Evolutionary conservation across 2,888 invertebrate species (phyloP).

Genomic region (Chrysolina haemoptera): DNA sequence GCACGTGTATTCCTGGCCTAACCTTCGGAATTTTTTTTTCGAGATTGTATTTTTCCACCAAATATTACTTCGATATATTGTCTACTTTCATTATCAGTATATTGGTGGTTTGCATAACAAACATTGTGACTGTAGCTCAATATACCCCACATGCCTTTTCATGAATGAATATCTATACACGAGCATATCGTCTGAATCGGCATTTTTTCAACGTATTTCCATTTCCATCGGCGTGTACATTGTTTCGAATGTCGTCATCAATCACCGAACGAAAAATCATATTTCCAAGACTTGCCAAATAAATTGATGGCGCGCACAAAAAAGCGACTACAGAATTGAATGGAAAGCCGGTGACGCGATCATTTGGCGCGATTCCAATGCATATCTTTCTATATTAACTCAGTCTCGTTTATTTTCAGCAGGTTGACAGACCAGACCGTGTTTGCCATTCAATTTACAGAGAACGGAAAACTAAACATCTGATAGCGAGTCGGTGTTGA

Average conservation of each 20-base stretch:
- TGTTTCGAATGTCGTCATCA: conserved; percentile 16
- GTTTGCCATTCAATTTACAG: conserved; percentile 20
- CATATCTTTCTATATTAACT: conserved; percentile 29
- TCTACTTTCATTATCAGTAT: too few species aligned
- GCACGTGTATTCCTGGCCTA: too few species aligned
- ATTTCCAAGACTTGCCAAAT: conserved; percentile 12
- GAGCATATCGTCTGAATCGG: background rate
- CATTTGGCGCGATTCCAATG: conserved; percentile 33
- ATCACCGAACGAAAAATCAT: conserved; percentile 14
- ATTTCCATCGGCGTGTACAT: conserved; percentile 7
- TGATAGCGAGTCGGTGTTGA: conserved; percentile 2
- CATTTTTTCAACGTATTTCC: background rate
- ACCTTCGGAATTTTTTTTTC: too few species aligned
- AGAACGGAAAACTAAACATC: conserved; percentile 21
- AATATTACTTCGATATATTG: too few species aligned
- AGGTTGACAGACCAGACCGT: conserved; percentile 12
- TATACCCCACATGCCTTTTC: background rate
- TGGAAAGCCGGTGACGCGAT: conserved; percentile 7
- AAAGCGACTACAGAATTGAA: conserved; percentile 25
- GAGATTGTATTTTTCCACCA: too few species aligned
- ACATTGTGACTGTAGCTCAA: too few species aligned
- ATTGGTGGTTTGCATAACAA: too few species aligned
- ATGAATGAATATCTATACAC: background rate
- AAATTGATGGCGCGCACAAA: conserved; percentile 15
- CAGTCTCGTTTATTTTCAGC: conserved; percentile 32